Conservation (phyloP, 2,113 vertebrate species). For the Eretmochelys imbricata region DNA sequence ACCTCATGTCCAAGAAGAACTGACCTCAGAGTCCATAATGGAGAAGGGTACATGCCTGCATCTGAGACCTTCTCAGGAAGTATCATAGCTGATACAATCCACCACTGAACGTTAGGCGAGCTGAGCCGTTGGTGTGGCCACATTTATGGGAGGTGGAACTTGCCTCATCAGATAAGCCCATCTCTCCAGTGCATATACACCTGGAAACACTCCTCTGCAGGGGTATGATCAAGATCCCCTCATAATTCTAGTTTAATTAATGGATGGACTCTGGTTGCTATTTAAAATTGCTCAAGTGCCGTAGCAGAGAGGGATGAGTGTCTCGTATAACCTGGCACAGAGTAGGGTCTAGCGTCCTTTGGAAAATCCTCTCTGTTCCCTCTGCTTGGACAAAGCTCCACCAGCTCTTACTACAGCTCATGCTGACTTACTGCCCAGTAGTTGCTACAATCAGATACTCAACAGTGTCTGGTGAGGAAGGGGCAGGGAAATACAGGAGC, state of each 20-base stretch:
- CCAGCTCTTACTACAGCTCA: not conserved
- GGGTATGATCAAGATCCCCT: not conserved
- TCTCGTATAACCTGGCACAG: not conserved
- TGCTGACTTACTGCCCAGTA: conserved; percentile 1
- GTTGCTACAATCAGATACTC: not conserved
- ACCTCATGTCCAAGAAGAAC: not conserved
- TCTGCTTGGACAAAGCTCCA: not conserved
- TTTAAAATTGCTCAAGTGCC: not conserved
- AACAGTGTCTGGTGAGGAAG: not conserved
- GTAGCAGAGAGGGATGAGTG: not conserved
- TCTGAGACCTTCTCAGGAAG: not conserved
- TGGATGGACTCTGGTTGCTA: not conserved
- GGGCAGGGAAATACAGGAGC: conserved; percentile 14
- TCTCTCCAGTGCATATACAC: not conserved
- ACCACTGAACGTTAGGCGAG: not conserved
- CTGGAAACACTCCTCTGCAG: not conserved
- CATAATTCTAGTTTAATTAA: not conserved
- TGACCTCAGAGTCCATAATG: not conserved
- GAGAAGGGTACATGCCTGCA: not conserved
- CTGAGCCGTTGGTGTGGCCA: not conserved
- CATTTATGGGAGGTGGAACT: not conserved
- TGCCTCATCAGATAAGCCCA: too few species aligned
- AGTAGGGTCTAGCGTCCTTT: not conserved
- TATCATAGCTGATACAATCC: not conserved
- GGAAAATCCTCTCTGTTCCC: not conserved